These are phyloP conservation scores for Percopsis transmontana DNA, from an alignment of 2,113 vertebrate genomes.

Conservation along the genomic window DNA sequence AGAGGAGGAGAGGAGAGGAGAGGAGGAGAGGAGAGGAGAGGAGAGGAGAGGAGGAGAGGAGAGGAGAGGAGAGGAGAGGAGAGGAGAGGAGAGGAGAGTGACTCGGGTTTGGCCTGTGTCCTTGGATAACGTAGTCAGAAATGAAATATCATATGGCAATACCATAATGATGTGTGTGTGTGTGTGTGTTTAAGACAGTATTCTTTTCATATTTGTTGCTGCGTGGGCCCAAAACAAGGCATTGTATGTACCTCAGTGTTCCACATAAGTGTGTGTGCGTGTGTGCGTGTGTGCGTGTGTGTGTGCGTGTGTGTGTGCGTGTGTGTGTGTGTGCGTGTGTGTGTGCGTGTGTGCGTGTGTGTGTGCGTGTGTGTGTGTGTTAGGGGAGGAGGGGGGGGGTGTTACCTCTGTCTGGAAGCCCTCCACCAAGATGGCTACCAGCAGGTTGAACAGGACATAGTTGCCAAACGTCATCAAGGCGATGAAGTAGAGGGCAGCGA, in stretches of 20 bases:
- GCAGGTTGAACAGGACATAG: constrained; percentile 96
- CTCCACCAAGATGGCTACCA: constrained; percentile 97
- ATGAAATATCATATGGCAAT: too few species aligned
- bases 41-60: constrained; percentile 19
- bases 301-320: constrained; percentile 13
- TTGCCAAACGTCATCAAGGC: constrained; percentile 98
- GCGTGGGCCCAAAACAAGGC: constrained; percentile 31
- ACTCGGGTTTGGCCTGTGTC: constrained; percentile 13
- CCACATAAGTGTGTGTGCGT: not conserved
- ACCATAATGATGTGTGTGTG: not conserved
- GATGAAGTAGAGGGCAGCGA: constrained; percentile 96
- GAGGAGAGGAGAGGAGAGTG: constrained; percentile 16
- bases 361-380: not conserved
- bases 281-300: not conserved
- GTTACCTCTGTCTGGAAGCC: constrained; percentile 97
- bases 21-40: constrained; percentile 26
- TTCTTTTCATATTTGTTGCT: not conserved
- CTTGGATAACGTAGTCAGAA: constrained; percentile 10
- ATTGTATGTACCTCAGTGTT: too few species aligned
- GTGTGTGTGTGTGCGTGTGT: constrained; percentile 3
- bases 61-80: constrained; percentile 29
- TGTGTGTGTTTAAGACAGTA: too few species aligned
- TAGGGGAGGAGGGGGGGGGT: too few species aligned
- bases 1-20: too few species aligned
- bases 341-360: not conserved